Evolutionary conservation across 2,113 vertebrate species (phyloP).

Genomic region (Galbula dea): DNA sequence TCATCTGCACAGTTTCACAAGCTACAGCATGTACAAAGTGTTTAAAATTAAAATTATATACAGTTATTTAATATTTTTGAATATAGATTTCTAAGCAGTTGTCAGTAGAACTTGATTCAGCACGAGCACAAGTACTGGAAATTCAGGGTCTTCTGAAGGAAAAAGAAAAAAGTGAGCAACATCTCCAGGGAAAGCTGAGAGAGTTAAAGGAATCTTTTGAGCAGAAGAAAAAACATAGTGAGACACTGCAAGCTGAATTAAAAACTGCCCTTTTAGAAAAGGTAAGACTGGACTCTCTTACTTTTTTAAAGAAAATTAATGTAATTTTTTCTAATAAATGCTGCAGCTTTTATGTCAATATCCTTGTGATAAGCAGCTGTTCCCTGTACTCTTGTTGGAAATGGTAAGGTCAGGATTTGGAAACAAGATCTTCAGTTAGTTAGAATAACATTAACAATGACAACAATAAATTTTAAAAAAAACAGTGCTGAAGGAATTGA

Average conservation of each 20-base stretch:
- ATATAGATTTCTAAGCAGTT: conserved; percentile 81
- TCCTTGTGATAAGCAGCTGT: neutral
- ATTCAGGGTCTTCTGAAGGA: conserved; percentile 79
- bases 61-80: conserved; percentile 36
- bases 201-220: conserved; percentile 78
- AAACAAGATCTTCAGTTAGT: neutral
- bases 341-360: neutral
- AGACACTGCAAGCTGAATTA: conserved; percentile 78
- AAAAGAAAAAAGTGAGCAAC: conserved; percentile 81
- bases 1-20: neutral
- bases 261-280: conserved; percentile 74
- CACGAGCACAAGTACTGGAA: conserved; percentile 76
- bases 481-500: neutral
- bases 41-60: neutral
- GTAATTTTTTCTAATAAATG: neutral
- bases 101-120: conserved; percentile 75
- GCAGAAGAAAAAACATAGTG: conserved; percentile 81
- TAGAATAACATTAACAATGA: neutral
- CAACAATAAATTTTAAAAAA: neutral
- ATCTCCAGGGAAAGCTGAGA: conserved; percentile 81
- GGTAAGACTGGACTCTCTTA: conserved; percentile 56
- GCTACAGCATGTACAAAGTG: neutral
- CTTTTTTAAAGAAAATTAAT: neutral
- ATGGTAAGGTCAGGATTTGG: neutral
- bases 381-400: neutral